Evolutionary conservation across 2,113 vertebrate species (phyloP), one percentile per base, ranked within the genome.

Genomic region (Epinephelus cyanopodus): DNA sequence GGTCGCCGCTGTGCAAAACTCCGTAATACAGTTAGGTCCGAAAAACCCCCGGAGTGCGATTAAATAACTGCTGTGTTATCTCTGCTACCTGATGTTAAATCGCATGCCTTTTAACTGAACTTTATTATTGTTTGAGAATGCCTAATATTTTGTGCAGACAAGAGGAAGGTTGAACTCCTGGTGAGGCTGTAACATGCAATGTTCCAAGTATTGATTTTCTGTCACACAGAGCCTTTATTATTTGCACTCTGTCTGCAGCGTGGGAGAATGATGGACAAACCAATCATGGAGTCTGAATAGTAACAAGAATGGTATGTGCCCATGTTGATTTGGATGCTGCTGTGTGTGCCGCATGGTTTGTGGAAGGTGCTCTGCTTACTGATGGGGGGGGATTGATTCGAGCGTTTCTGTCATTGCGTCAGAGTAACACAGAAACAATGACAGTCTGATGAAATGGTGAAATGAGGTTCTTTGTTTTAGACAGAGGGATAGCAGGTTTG

Each of bases 151-250:
- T 68, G 47, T 66, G 45, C 63, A 72, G 67, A 67, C 27, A 45
- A 50, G 42, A 57, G 23, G 18, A n/a, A 45, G n/a, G 18, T 62
- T 77, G 52, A 57, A 12, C 4, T 68, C 73, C 68, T 47, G 12
- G 50, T 33, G 66, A n/a, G 39, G n/a, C 54, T 78, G 42, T 79
- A 65, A 83, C 12, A 81, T 80, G 19, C 63, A 56, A 56, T 62
- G 14, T 67, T 82, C 15, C 60, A 62, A 25, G 7, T 78, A 89
- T 91, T 65, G 88, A 84, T 91, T 87, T 90, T 81, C 74, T 89
- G 77, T 77, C 79, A 70, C 60, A 65, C 57, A 48, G 19, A 77
- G 70, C 83, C 71, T 82, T 88, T 83, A 79, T 75, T 76, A 69
- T 88, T 91, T 90, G 77, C 54, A 2, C 62, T 78, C 23, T 70